Conservation (phyloP, 2,797 vertebrate species). For the Falco berigora region DNA sequence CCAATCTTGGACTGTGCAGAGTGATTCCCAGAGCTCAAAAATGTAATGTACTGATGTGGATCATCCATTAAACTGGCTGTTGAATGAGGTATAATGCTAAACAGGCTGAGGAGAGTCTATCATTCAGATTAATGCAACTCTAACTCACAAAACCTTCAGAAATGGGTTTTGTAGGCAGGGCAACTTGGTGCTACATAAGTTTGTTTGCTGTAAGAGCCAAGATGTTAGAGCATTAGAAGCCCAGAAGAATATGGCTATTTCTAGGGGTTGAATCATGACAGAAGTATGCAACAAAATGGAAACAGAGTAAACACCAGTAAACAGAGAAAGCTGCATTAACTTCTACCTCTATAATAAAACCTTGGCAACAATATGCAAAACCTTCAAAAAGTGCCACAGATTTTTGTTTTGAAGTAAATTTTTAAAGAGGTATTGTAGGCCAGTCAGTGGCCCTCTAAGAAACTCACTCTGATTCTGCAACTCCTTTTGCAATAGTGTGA, state of each 20-base stretch:
- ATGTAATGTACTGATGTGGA: conserved; percentile 55
- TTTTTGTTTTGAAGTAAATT: neutral
- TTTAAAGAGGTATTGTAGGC: neutral
- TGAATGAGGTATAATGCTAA: conserved; percentile 69
- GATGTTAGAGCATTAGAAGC: neutral
- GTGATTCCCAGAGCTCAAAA: conserved; percentile 59
- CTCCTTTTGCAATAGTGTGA: neutral
- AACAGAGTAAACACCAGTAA: conserved; percentile 36
- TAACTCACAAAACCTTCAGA: conserved; percentile 39
- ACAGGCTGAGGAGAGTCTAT: conserved; percentile 55
- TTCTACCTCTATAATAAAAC: neutral
- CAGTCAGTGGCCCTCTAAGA: neutral
- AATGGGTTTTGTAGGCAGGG: conserved; percentile 12
- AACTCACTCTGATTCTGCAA: neutral
- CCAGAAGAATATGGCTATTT: conserved; percentile 39
- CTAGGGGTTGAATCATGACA: neutral
- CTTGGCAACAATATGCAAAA: neutral
- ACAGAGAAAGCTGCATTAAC: neutral
- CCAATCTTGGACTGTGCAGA: conserved; percentile 5
- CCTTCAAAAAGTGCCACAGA: neutral
- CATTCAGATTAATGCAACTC: conserved; percentile 39
- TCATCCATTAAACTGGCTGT: conserved; percentile 72
- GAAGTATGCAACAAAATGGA: conserved; percentile 51
- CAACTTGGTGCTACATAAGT: conserved; percentile 7
- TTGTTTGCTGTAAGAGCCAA: conserved; percentile 32